These are phyloP conservation scores for Petrocephalus zakoni DNA, from an alignment of 2,113 vertebrate genomes.

Conservation along the genomic window DNA sequence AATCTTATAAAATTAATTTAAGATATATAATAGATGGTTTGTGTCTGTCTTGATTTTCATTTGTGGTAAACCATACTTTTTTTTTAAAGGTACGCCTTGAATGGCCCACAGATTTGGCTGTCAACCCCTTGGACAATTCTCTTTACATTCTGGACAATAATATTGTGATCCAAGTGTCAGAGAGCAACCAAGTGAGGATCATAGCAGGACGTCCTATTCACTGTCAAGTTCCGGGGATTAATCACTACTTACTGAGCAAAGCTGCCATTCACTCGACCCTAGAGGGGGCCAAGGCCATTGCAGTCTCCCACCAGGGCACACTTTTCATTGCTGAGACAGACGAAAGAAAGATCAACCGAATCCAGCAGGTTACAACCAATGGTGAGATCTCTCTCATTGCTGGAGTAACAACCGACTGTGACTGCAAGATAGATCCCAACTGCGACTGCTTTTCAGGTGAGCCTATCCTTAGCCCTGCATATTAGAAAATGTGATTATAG, in stretches of 20 bases:
- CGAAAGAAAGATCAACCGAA: slow-evolving; percentile 75
- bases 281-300: slow-evolving; percentile 71
- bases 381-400: slow-evolving; percentile 72
- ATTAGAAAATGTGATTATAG: not conserved
- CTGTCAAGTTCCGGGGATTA: slow-evolving; percentile 75
- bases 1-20: not conserved
- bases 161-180: slow-evolving; percentile 75
- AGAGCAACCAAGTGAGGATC: slow-evolving; percentile 65
- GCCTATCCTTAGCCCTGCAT: not conserved
- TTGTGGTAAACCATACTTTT: not conserved
- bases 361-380: slow-evolving; percentile 77
- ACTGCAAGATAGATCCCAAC: slow-evolving; percentile 79
- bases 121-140: slow-evolving; percentile 76
- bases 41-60: not conserved
- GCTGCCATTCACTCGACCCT: slow-evolving; percentile 73
- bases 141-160: slow-evolving; percentile 77
- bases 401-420: slow-evolving; percentile 70
- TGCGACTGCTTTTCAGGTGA: slow-evolving; percentile 76
- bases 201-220: slow-evolving; percentile 75
- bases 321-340: slow-evolving; percentile 77
- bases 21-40: not conserved
- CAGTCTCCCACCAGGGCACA: slow-evolving; percentile 65
- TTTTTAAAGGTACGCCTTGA: slow-evolving; percentile 66
- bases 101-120: slow-evolving; percentile 75
- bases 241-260: slow-evolving; percentile 73